Evolutionary conservation across 2,888 invertebrate genomes (phyloP).

Genomic region (Hylaea fasciaria): DNA sequence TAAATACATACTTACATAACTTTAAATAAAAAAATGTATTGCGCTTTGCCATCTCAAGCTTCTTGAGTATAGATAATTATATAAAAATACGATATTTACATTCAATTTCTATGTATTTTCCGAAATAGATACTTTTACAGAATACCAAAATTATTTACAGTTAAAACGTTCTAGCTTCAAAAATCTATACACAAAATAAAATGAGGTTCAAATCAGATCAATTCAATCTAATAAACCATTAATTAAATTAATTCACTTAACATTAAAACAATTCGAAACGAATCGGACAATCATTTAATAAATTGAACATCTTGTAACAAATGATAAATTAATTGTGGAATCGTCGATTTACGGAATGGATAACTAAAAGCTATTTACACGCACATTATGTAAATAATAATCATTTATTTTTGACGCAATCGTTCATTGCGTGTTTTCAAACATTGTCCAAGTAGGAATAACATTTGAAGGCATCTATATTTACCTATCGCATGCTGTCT

Average conservation of each 20-base stretch:
- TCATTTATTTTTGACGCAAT: not conserved
- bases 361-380: conserved; percentile 21
- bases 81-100: conserved; percentile 74
- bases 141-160: conserved; percentile 41
- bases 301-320: not conserved
- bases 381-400: conserved; percentile 8
- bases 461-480: no score
- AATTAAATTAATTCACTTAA: conserved; percentile 9
- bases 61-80: conserved; percentile 61
- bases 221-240: conserved; percentile 27
- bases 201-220: conserved; percentile 44
- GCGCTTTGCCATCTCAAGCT: conserved; percentile 59
- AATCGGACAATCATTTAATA: not conserved
- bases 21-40: conserved; percentile 50
- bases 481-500: not conserved
- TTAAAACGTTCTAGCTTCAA: conserved; percentile 19
- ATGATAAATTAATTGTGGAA: conserved; percentile 16
- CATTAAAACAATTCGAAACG: conserved; percentile 13
- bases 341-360: conserved; percentile 16
- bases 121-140: conserved; percentile 50
- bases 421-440: no score
- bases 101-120: conserved; percentile 46
- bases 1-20: conserved; percentile 46
- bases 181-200: conserved; percentile 37
- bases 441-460: no score